These are phyloP conservation scores for Drosophila nikananu DNA, from an alignment of 1,140 invertebrate genomes.

Conservation along the genomic window DNA sequence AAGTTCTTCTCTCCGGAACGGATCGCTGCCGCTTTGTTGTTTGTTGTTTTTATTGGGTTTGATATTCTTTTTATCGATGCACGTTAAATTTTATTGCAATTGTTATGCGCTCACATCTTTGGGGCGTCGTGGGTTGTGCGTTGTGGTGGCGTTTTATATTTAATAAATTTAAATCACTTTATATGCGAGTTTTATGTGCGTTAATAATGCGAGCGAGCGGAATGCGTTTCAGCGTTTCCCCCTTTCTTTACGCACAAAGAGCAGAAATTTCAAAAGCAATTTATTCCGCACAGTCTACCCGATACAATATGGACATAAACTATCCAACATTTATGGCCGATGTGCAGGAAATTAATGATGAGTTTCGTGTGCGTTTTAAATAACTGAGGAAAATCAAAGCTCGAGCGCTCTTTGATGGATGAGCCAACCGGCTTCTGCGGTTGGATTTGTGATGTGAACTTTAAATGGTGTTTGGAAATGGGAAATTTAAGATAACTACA, in stretches of 20 bases:
- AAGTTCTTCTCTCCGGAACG: conserved; percentile 66
- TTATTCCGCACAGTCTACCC: conserved; percentile 48
- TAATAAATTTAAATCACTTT: conserved; percentile 84
- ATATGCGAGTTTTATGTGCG: conserved; percentile 83
- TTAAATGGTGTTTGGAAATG: too few relatives aligned
- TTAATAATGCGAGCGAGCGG: conserved; percentile 70
- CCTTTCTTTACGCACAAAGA: conserved; percentile 45
- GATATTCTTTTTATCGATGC: conserved; percentile 80
- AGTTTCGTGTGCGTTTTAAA: conserved; percentile 21
- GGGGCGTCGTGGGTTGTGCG: conserved; percentile 3
- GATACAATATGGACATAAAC: conserved; percentile 53
- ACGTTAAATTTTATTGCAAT: conserved; percentile 84
- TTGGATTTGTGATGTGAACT: too few relatives aligned
- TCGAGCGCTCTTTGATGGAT: conserved; percentile 5
- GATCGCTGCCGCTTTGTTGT: conserved; percentile 50
- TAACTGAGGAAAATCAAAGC: conserved; percentile 1
- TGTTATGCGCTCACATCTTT: conserved; percentile 79
- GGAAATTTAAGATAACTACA: too few relatives aligned
- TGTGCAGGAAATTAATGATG: conserved; percentile 36
- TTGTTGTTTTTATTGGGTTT: conserved; percentile 70
- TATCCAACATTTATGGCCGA: conserved; percentile 41
- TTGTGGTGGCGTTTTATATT: conserved; percentile 72
- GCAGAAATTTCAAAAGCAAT: conserved; percentile 58
- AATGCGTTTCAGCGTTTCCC: conserved; percentile 32
- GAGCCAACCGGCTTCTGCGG: not conserved